Base-by-base conservation (phyloP, 2,888 invertebrate species). In the Lepas anatifera region DNA sequence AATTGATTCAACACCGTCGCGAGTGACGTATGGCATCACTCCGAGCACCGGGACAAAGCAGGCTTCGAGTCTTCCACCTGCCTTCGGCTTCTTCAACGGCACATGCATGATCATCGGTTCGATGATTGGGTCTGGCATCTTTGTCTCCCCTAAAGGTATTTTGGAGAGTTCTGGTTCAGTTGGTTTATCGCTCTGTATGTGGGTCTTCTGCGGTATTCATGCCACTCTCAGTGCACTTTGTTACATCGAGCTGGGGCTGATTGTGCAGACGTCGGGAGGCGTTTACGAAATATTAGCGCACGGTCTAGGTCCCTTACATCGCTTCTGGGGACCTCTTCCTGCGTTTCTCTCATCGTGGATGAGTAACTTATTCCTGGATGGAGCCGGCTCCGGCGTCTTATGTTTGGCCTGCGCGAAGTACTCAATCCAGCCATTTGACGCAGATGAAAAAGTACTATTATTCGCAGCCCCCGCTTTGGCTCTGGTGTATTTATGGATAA, bases 61-160 rank as follows among this genome's bases (percentile, higher is more conserved):
- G n/a, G n/a, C n/a, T n/a, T n/a, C n/a, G n/a, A n/a, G n/a, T n/a
- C n/a, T n/a, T n/a, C n/a, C n/a, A n/a, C 43, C 11, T 43, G 18
- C 11, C 18, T 18, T 92, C 68, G 92, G 92, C 1, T 83, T 92
- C 1, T 85, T 90, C 77, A 89, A 91, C 68, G 92, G 92, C 10
- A 85, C 90, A 43, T 90, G 89, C 77, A 84, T 92, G 74, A 92
- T 93, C 74, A 84, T 92, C 16, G 90, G 92, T 68, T 91, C 92
- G 8, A 92, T 92, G 92, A 92, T 93, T 74, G 92, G 86, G 64
- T 92, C 92, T 13, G 93, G 93, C 69, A 91, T 93, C 73, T 94
- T 94, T 77, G 87, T 93, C 10, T 89, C 92, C 0, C 90, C 93
- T 2, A 85, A 88, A 6, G 87, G 87, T 10, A 92, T 92, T 0